Evolutionary conservation across 1,140 invertebrate genomes (phyloP), one percentile per base, ranked within the genome.

Genomic region (Brachionus paranguensis): DNA sequence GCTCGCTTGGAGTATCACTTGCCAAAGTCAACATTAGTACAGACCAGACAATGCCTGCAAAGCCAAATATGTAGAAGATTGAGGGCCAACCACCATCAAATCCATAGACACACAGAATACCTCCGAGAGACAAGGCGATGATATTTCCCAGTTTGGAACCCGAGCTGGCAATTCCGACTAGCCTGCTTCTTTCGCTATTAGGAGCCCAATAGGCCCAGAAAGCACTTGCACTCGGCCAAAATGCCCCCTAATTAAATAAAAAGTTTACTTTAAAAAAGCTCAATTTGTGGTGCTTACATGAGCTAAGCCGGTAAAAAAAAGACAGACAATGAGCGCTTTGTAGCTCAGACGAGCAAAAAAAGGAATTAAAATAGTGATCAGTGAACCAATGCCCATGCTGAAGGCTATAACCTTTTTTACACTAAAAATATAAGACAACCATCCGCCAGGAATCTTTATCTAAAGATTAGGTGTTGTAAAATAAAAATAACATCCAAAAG

Each of bases 11-110:
- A 0, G 93, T 93, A 87, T 97, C 95, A 87, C 92, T 95, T 5
- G 96, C 92, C n/a, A 97, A 89, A 0, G 93, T 88, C 88, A 95
- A 93, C 95, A 95, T 97, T 0, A 92, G 87, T 2, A 94, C 86
- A 24, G 93, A 94, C 95, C 95, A 97, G 47, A 94, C 85, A 43
- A 95, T 86, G 2, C 94, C 93, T 72, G 95, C 90, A 11, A 29
- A 24, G 20, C 83, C 83, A 12, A 84, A 43, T 41, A 74, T 12
- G 24, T 84, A 84, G 27, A 84, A 84, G 1, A 84, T 53, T 74
- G 53, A 84, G 5, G 83, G 68, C 68, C 83, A 84, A n/a, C 83
- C 68, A 78, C 72, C 72, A n/a, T 53, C 83, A 41, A 84, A 84
- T n/a, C 45, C 68, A 27, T 55, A 64, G n/a, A 41, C 29, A 43